Evolutionary conservation across 2,797 vertebrate species (phyloP), one percentile per base, ranked within the genome.

Genomic region (Limosa lapponica): DNA sequence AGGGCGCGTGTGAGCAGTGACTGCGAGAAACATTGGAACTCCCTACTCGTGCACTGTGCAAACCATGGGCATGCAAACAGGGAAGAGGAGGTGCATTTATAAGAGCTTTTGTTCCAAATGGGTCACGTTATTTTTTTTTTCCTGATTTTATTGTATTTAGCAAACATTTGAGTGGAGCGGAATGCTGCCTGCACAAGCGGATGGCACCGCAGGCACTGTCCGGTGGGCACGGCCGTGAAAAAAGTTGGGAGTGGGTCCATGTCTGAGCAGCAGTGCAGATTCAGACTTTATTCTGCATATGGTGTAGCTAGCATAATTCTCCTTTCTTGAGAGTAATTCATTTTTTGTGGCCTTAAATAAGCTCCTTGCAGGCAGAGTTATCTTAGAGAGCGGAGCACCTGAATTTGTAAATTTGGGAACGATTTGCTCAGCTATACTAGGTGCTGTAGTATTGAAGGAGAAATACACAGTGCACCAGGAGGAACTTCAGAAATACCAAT

Each of bases 1-100:
- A n/a, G 69, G 48, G 51, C 8, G 18, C 0, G 0, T 65, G 67
- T 72, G 58, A 5, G 15, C 62, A 16, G 66, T 1, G 5, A 12
- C 16, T 14, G 16, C 2, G 3, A 32, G 11, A 11, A 71, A 17
- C 14, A 7, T 11, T 7, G 8, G n/a, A 32, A 83, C 44, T 72
- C 41, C 19, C 13, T 73, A 16, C 5, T 4, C 11, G 1, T 15
- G 32, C 44, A 16, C 16, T 1, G 0, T 66, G 32, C 30, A 62
- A 81, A 34, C 16, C 3, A 3, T 24, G 43, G 49, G 17, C 52
- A 28, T 6, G 8, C 16, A n/a, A 30, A 23, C 0, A 1, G 30
- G 57, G 51, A 81, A 48, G 34, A 57, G 3, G 51, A 44, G 16
- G 23, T 28, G 14, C 6, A 16, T 67, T 77, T 54, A 2, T 39